Evolutionary conservation across 2,113 vertebrate genomes (phyloP).

Genomic region (Anhinga rufa): DNA sequence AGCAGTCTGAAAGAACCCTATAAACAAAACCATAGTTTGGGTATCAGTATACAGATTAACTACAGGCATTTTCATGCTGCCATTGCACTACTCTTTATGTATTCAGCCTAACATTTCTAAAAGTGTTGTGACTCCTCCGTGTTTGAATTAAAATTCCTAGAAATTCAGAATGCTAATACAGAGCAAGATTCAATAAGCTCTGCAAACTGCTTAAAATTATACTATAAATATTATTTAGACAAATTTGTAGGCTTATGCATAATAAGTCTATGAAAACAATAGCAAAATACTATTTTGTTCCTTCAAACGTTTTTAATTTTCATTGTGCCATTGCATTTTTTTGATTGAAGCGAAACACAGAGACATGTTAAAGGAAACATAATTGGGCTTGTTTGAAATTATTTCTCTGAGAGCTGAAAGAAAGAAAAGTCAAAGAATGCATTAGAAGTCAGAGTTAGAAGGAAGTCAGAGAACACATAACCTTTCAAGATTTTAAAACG

Average conservation of each 20-base stretch:
- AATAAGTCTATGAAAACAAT: slow-evolving; percentile 19
- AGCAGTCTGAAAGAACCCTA: not conserved
- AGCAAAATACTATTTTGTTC: slow-evolving; percentile 37
- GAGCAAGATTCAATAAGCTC: not conserved
- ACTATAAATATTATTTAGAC: slow-evolving; percentile 51
- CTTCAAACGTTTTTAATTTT: slow-evolving; percentile 33
- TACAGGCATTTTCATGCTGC: not conserved
- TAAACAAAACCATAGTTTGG: not conserved
- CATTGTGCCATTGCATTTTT: not conserved
- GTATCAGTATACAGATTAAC: not conserved
- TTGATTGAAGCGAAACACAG: not conserved
- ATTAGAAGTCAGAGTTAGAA: slow-evolving; percentile 22
- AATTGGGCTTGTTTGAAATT: slow-evolving; percentile 28
- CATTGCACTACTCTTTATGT: not conserved
- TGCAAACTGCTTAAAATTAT: slow-evolving; percentile 13
- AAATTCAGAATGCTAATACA: not conserved
- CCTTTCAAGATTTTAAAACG: slow-evolving; percentile 35
- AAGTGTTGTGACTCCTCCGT: not conserved
- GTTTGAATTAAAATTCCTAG: slow-evolving; percentile 2
- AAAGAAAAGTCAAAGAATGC: slow-evolving; percentile 9
- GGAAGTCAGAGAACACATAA: not conserved
- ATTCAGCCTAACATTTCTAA: not conserved
- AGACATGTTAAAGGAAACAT: not conserved
- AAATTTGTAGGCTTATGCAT: not conserved
- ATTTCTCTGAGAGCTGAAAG: slow-evolving; percentile 10